A percentile compares a stretch with the other conserved stretches of the same genome.
Evolutionary conservation across 2,888 invertebrate genomes (phyloP).

Genomic region (Rotaria sp.): DNA sequence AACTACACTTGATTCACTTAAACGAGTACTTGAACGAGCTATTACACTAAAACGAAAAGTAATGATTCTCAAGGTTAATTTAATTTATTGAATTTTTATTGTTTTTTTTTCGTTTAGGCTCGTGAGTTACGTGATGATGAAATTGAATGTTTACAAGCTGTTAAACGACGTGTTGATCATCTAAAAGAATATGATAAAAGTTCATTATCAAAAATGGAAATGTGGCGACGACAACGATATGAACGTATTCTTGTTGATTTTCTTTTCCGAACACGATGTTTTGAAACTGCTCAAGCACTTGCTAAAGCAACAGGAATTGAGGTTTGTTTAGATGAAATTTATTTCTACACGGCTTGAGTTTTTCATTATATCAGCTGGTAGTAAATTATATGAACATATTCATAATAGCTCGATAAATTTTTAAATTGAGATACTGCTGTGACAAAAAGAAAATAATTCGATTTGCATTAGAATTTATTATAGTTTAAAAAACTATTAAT

Average conservation of each 20-base stretch:
- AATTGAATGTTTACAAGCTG: conserved; percentile 76
- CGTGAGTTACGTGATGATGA: conserved; percentile 87
- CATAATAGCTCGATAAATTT: no score
- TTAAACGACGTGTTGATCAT: conserved; percentile 84
- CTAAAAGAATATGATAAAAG: conserved; percentile 64
- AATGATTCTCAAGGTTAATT: background rate
- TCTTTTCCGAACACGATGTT: conserved; percentile 84
- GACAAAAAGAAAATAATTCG: no score
- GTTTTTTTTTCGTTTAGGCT: conserved; percentile 58
- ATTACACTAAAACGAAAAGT: conserved; percentile 25
- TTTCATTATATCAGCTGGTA: no score
- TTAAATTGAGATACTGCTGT: no score
- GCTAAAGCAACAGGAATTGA: conserved; percentile 66
- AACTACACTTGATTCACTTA: background rate
- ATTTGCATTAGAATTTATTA: no score
- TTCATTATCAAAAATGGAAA: conserved; percentile 55
- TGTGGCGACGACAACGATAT: conserved; percentile 74
- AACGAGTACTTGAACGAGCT: background rate
- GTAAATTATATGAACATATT: no score
- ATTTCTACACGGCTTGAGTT: background rate
- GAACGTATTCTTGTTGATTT: conserved; percentile 95
- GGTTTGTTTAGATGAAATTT: conserved; percentile 44
- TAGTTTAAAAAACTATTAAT: no score
- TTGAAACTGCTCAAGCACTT: conserved; percentile 80
- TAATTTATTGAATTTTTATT: background rate